Percentiles rank a stretch among this genome's conserved stretches.
phyloP scores from a whole-genome alignment of 2,113 vertebrate species.

The Scartelaos histophorus region DNA sequence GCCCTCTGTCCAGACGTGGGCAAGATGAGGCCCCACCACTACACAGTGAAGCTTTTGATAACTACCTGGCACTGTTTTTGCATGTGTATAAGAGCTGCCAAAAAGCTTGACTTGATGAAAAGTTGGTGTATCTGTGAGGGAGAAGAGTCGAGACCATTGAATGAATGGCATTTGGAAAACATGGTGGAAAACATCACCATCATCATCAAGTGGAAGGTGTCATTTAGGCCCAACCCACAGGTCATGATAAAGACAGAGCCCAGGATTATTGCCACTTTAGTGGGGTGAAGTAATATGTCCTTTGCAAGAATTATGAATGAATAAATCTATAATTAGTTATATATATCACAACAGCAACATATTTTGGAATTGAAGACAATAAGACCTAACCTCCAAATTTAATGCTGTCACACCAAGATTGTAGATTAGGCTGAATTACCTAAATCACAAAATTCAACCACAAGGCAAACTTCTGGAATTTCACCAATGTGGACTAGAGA shows the following conservation, averaged over 20 bases:
- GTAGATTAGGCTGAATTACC: not conserved
- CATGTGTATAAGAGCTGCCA: constrained; percentile 49
- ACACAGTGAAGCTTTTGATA: constrained; percentile 75
- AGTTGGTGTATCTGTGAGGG: constrained; percentile 29
- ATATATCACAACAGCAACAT: constrained; percentile 19
- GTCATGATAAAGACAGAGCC: not conserved
- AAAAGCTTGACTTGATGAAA: constrained; percentile 64
- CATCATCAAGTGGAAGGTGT: not conserved
- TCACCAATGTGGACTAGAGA: constrained; percentile 52
- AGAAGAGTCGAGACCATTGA: constrained; percentile 14
- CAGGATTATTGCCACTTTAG: not conserved
- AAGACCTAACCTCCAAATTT: too few species aligned
- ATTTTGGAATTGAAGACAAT: not conserved
- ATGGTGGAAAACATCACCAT: constrained; percentile 1
- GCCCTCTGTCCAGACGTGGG: constrained; percentile 68
- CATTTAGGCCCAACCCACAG: not conserved
- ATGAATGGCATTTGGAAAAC: constrained; percentile 24
- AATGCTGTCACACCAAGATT: too few species aligned
- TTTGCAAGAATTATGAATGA: constrained; percentile 3
- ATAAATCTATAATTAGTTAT: constrained; percentile 9
- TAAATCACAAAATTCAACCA: constrained; percentile 37
- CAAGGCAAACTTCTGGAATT: constrained; percentile 61
- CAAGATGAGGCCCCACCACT: constrained; percentile 63
- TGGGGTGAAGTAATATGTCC: not conserved
- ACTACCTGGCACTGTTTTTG: constrained; percentile 56